A percentile compares a stretch with the other conserved stretches of the same genome.
Evolutionary conservation across 2,888 invertebrate genomes (phyloP).

Genomic region (Trachelus iudaicus): DNA sequence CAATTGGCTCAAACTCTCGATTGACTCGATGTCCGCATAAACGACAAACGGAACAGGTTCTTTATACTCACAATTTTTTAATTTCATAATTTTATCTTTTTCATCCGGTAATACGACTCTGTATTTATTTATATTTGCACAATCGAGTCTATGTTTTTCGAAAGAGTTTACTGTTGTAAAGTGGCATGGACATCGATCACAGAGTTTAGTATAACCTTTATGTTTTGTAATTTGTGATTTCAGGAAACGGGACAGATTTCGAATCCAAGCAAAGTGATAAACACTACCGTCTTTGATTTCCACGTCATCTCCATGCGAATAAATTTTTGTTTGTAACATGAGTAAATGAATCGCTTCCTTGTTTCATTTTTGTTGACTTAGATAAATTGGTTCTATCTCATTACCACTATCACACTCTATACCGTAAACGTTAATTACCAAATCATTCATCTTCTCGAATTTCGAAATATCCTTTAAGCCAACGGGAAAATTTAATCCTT

Average conservation of each 20-base stretch:
- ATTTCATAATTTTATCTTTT: conserved; percentile 14
- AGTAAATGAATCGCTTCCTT: neutral
- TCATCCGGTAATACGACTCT: conserved; percentile 5
- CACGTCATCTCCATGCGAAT: neutral
- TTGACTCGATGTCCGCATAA: conserved; percentile 27
- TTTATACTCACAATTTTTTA: conserved; percentile 19
- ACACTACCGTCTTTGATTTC: neutral
- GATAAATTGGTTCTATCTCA: conserved; percentile 11
- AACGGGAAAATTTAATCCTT: too few relatives aligned
- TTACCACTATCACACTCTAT: neutral
- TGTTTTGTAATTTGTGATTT: conserved; percentile 11
- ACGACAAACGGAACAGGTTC: conserved; percentile 12
- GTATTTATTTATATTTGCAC: conserved; percentile 13
- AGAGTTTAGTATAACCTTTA: conserved; percentile 7
- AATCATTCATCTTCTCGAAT: too few relatives aligned
- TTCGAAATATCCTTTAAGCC: too few relatives aligned
- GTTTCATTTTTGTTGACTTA: conserved; percentile 1
- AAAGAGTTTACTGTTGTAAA: conserved; percentile 5
- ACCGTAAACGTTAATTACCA: neutral
- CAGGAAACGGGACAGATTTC: conserved; percentile 14
- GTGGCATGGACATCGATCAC: conserved; percentile 11
- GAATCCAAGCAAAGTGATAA: conserved; percentile 13
- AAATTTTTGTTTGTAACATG: conserved; percentile 4
- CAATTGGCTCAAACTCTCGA: conserved; percentile 19
- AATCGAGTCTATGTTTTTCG: conserved; percentile 13